Conservation (phyloP, 1,140 invertebrate species). For the Drosophila varians region DNA sequence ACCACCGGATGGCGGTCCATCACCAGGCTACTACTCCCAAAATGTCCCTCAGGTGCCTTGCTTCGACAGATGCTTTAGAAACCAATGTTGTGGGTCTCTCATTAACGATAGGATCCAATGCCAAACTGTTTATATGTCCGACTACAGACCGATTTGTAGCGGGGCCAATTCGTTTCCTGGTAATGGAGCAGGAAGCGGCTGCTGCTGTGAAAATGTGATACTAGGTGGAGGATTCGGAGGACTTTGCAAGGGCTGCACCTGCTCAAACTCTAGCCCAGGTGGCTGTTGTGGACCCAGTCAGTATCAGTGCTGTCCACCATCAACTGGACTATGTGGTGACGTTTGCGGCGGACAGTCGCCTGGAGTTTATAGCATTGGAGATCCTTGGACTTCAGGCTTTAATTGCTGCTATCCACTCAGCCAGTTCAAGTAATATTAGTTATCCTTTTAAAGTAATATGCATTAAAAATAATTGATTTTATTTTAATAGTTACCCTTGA, state of each 20-base stretch:
- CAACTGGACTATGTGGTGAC: not conserved
- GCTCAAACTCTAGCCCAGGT: not conserved
- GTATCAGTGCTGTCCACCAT: not conserved
- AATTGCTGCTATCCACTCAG: not conserved
- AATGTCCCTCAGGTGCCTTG: not conserved
- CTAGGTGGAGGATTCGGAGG: conserved; percentile 4
- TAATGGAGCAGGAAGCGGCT: not conserved
- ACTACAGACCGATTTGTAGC: conserved; percentile 19
- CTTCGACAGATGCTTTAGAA: not conserved
- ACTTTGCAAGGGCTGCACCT: not conserved
- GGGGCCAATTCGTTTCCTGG: conserved; percentile 25
- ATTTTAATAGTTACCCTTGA: too few species aligned
- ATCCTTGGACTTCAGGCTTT: not conserved
- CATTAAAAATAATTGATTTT: too few species aligned
- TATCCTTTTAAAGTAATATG: too few species aligned
- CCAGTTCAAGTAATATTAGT: conserved; percentile 5
- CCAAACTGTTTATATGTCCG: conserved; percentile 37
- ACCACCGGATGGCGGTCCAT: conserved; percentile 6
- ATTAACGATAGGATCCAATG: conserved; percentile 21
- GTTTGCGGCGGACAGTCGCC: not conserved
- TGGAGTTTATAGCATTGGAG: not conserved
- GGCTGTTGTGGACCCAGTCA: not conserved
- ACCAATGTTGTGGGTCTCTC: not conserved
- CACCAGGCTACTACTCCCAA: too few species aligned
- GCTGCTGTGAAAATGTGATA: not conserved